Percentiles rank a stretch among this genome's conserved stretches.
phyloP scores from a whole-genome alignment of 2,888 invertebrate genomes.

The Troilus luridus region DNA sequence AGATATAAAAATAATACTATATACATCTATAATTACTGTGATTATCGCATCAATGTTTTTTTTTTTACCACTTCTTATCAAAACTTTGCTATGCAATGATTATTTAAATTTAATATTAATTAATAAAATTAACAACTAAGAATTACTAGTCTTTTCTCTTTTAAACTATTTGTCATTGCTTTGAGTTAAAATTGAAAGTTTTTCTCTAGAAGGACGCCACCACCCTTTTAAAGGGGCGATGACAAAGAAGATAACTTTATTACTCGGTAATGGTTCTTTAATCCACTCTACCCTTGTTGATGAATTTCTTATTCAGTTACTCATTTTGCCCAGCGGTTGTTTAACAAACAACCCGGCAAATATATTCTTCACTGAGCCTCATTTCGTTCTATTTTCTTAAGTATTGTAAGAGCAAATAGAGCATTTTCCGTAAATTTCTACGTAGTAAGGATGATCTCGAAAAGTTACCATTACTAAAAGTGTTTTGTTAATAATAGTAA shows the following conservation, averaged over 20 bases:
- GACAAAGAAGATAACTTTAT: conserved; percentile 41
- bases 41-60: too few species aligned
- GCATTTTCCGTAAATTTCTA: too few species aligned
- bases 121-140: not conserved
- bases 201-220: not conserved
- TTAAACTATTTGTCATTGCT: not conserved
- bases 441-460: too few species aligned
- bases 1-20: too few species aligned
- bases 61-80: too few species aligned
- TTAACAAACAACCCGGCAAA: not conserved
- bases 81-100: too few species aligned
- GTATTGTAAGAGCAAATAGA: too few species aligned
- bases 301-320: conserved; percentile 25
- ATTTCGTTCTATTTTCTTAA: not conserved
- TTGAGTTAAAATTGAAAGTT: not conserved
- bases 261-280: conserved; percentile 32
- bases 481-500: too few species aligned
- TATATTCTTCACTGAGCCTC: not conserved
- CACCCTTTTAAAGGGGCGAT: not conserved
- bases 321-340: not conserved
- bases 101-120: too few species aligned
- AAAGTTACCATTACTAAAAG: too few species aligned
- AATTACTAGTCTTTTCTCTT: not conserved
- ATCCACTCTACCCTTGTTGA: conserved; percentile 23
- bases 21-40: too few species aligned